Evolutionary conservation across 1,140 invertebrate genomes (phyloP).

Genomic region (Drosophila serrata): DNA sequence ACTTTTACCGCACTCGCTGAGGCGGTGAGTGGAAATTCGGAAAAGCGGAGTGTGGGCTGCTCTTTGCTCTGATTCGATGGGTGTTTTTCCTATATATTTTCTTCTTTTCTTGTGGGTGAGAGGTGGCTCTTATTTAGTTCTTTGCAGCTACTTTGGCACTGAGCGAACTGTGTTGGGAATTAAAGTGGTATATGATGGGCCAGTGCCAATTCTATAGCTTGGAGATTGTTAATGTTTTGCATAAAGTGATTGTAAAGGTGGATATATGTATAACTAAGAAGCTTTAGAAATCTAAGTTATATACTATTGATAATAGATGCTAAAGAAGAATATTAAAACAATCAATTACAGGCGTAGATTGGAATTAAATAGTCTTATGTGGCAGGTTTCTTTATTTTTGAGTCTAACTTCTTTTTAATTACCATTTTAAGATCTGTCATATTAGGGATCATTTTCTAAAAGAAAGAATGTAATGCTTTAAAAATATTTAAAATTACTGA

Average conservation of each 20-base stretch:
- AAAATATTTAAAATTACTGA: too few species aligned
- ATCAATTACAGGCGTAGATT: too few species aligned
- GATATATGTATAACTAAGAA: not conserved
- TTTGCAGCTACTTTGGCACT: slow-evolving; percentile 53
- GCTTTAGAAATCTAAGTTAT: not conserved
- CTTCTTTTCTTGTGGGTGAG: not conserved
- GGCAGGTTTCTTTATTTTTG: too few species aligned
- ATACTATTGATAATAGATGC: not conserved
- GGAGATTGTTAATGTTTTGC: not conserved
- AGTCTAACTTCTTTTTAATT: too few species aligned
- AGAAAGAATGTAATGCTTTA: too few species aligned
- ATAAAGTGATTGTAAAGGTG: not conserved
- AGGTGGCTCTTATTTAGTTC: slow-evolving; percentile 42
- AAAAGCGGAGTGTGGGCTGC: slow-evolving; percentile 8
- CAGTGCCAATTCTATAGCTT: slow-evolving; percentile 3
- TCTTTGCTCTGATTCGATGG: slow-evolving; percentile 32
- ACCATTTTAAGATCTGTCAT: too few species aligned
- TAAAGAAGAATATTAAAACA: not conserved
- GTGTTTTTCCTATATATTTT: not conserved
- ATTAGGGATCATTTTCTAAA: too few species aligned
- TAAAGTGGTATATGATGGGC: slow-evolving; percentile 6
- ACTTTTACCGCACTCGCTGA: slow-evolving; percentile 53
- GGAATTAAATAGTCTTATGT: too few species aligned
- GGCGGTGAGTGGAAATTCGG: slow-evolving; percentile 28
- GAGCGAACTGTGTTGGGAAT: slow-evolving; percentile 18